These are phyloP conservation scores for Periplaneta americana DNA, from an alignment of 1,140 invertebrate species.

Conservation along the genomic window DNA sequence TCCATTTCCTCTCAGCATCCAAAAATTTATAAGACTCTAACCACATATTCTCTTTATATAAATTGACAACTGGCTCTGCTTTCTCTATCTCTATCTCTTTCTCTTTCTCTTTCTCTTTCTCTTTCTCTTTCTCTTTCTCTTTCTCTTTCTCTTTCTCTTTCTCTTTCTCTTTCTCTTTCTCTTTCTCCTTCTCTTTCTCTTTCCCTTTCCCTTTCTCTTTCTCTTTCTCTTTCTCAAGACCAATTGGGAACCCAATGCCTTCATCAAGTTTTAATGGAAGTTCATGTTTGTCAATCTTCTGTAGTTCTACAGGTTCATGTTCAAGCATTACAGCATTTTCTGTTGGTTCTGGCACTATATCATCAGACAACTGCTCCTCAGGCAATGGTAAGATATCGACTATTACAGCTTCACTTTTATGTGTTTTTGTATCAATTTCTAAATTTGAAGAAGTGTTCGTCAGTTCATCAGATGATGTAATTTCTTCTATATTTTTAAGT, in stretches of 20 bases:
- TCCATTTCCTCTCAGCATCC: constrained; percentile 15
- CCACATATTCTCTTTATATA: constrained; percentile 10
- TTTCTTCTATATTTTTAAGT: not conserved
- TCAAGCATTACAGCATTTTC: not conserved
- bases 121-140: too few species aligned
- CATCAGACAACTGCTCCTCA: not conserved
- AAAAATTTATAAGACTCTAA: constrained; percentile 1
- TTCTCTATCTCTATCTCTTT: not conserved
- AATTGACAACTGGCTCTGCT: not conserved
- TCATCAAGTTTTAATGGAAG: not conserved
- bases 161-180: too few species aligned
- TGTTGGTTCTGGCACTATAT: not conserved
- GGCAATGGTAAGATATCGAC: not conserved
- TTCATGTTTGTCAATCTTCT: not conserved
- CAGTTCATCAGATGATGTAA: not conserved
- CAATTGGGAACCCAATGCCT: not conserved
- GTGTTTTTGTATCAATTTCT: not conserved
- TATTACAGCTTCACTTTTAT: not conserved
- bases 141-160: too few species aligned
- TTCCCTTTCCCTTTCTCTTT: too few species aligned
- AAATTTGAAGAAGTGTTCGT: not conserved
- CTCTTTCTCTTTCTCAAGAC: not conserved
- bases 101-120: too few species aligned
- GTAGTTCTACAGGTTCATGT: not conserved
- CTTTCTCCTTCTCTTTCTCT: too few species aligned